Base-by-base conservation (phyloP, 1,140 invertebrate species). In the Hypothenemus hampei region DNA sequence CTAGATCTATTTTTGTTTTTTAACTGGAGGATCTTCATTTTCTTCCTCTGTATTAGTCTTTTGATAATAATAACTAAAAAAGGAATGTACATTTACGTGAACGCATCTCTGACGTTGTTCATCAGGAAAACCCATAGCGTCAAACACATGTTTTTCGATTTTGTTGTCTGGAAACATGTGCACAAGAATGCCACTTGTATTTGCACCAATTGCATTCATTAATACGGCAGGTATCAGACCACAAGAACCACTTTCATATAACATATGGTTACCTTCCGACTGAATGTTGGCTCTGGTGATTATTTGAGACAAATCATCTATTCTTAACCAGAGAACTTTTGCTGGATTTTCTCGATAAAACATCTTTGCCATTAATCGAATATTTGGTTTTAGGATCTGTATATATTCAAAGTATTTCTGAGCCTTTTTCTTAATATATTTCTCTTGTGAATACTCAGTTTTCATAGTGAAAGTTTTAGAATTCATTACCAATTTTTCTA, bases 341-440 rank as follows among this genome's bases (percentile, higher is more conserved):
- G 73, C 73, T 2, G 85, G 78, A 64, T 90, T 85, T 66, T 86
- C 79, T 31, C 78, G 78, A 63, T 85, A 90, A 66, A 90, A 86
- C 65, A 93, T 85, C 60, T 92, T 84, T 13, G 83, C 74, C 20
- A 97, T 72, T 1, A 86, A 68, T 39, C 85, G 73, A 47, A 93
- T 78, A 21, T 78, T 88, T 0, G 93, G 89, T 65, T 79, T 82
- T 11, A 83, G 72, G 24, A 93, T 78, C 52, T 84, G 82, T 15
- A 93, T 72, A 65, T 81, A 87, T 62, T 88, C 84, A 68, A 81
- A 87, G 71, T 94, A 95, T 69, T 95, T 95, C 58, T 86, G 87
- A 62, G 91, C 87, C 71, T 97, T 97, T 69, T 97, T 97, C 40
- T 85, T 87, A 5, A 97, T 78, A 70, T 97, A 97, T 70, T 97